phyloP scores from a whole-genome alignment of 1,140 invertebrate species.

The Steinernema feltiae region DNA sequence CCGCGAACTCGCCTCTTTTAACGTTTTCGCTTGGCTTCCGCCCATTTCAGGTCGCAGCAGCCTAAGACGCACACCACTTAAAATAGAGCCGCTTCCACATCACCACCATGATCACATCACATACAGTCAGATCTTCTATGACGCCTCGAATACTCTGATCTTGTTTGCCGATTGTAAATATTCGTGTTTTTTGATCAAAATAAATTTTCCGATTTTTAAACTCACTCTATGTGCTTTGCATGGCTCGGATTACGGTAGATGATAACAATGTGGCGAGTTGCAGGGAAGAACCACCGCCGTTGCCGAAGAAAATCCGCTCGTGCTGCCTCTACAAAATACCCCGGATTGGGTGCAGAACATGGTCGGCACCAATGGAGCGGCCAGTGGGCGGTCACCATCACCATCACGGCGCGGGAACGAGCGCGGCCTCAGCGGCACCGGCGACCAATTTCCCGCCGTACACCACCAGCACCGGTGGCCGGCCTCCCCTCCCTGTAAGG shows the following conservation, averaged over 20 bases:
- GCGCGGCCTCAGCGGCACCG: not conserved
- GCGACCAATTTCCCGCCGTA: slow-evolving; percentile 30
- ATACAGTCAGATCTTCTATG: slow-evolving; percentile 21
- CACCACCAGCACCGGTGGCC: slow-evolving; percentile 41
- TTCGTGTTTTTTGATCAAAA: not conserved
- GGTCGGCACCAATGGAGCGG: slow-evolving; percentile 28
- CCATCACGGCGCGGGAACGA: slow-evolving; percentile 17
- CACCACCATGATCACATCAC: not conserved
- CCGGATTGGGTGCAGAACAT: slow-evolving; percentile 50
- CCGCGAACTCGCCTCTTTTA: too few species aligned
- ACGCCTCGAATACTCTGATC: slow-evolving; percentile 22
- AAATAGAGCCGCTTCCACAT: slow-evolving; percentile 3
- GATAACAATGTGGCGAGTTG: not conserved
- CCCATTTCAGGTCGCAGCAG: slow-evolving; percentile 19
- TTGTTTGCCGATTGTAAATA: not conserved
- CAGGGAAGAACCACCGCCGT: slow-evolving; percentile 42
- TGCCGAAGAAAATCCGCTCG: slow-evolving; percentile 44
- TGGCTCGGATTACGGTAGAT: not conserved
- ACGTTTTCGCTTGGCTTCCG: slow-evolving; percentile 1
- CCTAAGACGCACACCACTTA: slow-evolving; percentile 27
- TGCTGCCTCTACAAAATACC: slow-evolving; percentile 52
- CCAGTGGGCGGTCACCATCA: slow-evolving; percentile 18
- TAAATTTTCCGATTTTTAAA: not conserved
- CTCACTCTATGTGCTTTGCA: not conserved
- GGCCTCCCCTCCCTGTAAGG: slow-evolving; percentile 38